These are phyloP conservation scores for Lasioglossum leucozonium DNA, from an alignment of 2,888 invertebrate genomes.

Conservation along the genomic window DNA sequence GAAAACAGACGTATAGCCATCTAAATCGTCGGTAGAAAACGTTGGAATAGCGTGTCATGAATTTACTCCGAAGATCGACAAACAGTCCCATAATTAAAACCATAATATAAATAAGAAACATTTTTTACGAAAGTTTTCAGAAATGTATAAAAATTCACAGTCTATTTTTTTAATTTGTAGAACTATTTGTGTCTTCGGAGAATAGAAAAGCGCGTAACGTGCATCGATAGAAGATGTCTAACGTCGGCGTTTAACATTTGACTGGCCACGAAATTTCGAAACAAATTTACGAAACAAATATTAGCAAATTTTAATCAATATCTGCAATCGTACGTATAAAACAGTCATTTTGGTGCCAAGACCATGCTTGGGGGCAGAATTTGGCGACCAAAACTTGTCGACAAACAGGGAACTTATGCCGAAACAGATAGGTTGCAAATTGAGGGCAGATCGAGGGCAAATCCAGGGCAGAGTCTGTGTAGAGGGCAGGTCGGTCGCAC, in stretches of 20 bases:
- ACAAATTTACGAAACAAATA: neutral
- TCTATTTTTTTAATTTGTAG: neutral
- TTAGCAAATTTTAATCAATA: neutral
- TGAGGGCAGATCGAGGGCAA: no score
- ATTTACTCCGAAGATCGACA: slow-evolving; percentile 26
- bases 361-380: no score
- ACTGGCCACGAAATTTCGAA: no score
- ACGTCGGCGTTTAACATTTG: slow-evolving; percentile 13
- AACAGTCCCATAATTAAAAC: slow-evolving; percentile 23
- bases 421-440: no score
- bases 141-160: neutral
- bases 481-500: no score
- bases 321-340: no score
- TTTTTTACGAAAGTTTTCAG: neutral
- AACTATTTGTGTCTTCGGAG: slow-evolving; percentile 44
- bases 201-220: slow-evolving; percentile 49
- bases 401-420: no score
- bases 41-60: neutral
- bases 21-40: slow-evolving; percentile 22
- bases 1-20: slow-evolving; percentile 60
- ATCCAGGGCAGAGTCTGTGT: no score
- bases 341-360: no score
- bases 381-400: no score
- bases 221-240: slow-evolving; percentile 40
- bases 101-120: neutral